Evolutionary conservation across 2,888 invertebrate species (phyloP), one percentile per base, ranked within the genome.

Genomic region (Megaustenia siamemsis): DNA sequence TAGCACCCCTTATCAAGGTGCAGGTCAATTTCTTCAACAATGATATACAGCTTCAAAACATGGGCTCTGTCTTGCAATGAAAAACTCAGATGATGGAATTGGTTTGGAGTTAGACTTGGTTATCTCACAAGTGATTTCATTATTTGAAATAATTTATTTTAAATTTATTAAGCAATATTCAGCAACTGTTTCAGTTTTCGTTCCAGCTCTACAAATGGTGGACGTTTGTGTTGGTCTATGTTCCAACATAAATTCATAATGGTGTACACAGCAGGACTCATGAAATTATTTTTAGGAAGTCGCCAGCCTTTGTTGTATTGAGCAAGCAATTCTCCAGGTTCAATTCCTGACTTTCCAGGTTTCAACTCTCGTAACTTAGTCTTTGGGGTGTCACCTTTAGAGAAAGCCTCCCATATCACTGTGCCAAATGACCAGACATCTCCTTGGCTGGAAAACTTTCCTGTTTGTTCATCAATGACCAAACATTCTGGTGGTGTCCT

Each of bases 361-460:
- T 12, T 28, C 32, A 10, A 6, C 28, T 60, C 28, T 60, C 4
- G 12, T 56, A 6, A 56, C 4, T 38, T 18, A 15, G 15, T 38
- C 1, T 38, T 53, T 40, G 77, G 68, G 21, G 66, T 76, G 1
- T 6, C 18, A 0, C 77, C 76, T 8, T 66, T 76, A 35, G 68
- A 83, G 53, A 83, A 77, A 24, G 63, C 40, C 38, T 76, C 76
- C 83, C 83, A 83, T 32, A 83, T 53, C 18, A 83, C 32, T 21
- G 40, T 66, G 12, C 83, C 76, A 77, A 83, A 83, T 28, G 76
- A 77, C 83, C 83, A 83, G 77, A 83, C 83, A 68, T 83, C 83
- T 40, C 83, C 83, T 53, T 53, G 66, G 24, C 68, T 76, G 68
- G 83, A 32, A 43, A 76, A 77, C 28, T 28, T 43, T 0, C n/a